Conservation (phyloP, 2,113 vertebrate genomes). For the Rhegmatorhina hoffmannsi region DNA sequence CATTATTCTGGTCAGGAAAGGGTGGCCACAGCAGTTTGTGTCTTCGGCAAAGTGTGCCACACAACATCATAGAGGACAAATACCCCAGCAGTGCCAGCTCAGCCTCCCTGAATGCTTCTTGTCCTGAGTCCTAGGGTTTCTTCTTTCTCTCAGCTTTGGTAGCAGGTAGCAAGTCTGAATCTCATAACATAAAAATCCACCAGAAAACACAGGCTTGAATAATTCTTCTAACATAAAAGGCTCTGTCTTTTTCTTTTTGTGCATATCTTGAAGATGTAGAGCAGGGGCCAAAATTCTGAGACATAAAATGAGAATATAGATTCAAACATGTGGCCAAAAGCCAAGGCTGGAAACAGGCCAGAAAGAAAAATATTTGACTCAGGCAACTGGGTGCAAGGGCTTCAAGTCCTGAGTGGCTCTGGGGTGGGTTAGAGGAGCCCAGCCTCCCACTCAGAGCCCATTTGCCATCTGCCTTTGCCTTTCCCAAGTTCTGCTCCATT, state of each 20-base stretch:
- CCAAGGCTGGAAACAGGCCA: not conserved
- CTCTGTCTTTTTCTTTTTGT: not conserved
- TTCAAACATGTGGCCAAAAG: not conserved
- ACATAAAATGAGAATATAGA: not conserved
- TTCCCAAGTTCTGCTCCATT: not conserved
- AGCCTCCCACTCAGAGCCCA: not conserved
- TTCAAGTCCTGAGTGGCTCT: not conserved
- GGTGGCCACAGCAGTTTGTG: not conserved
- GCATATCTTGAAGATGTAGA: not conserved
- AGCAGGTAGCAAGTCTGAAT: not conserved
- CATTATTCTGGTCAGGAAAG: not conserved
- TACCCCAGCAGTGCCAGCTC: not conserved
- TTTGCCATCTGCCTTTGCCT: not conserved
- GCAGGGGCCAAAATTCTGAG: not conserved
- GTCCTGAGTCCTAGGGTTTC: not conserved
- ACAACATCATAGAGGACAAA: not conserved
- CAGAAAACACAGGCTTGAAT: not conserved
- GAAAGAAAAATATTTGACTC: not conserved
- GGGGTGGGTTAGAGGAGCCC: not conserved
- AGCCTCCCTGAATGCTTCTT: not conserved
- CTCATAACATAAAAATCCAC: not conserved
- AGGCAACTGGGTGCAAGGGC: fast-evolving
- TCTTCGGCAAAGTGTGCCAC: not conserved
- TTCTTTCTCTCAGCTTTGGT: not conserved
- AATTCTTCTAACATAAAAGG: not conserved